phyloP scores from a whole-genome alignment of 2,888 invertebrate species.

The Zele albiditarsus region DNA sequence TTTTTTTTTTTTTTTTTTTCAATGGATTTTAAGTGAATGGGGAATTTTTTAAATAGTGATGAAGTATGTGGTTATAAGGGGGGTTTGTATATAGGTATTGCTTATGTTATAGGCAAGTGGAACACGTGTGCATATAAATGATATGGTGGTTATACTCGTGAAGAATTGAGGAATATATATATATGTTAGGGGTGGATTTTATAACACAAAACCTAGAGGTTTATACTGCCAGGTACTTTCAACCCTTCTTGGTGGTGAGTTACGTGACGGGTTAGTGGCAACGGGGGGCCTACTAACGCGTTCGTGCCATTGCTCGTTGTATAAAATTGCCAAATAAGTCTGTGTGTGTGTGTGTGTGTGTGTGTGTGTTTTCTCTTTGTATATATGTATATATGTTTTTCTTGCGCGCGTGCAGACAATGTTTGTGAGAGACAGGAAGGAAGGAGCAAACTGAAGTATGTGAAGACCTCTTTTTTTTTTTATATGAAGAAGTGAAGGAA shows the following conservation, averaged over 20 bases:
- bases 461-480: not conserved
- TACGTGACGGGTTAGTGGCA: conserved; percentile 38
- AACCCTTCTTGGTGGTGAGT: conserved; percentile 28
- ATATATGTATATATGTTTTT: not conserved
- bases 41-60: not conserved
- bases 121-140: not conserved
- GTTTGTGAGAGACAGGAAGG: not conserved
- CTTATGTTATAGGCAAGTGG: not conserved
- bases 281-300: conserved; percentile 10
- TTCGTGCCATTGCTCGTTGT: conserved; percentile 32
- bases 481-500: not conserved
- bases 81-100: not conserved
- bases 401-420: conserved; percentile 3
- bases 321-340: conserved; percentile 28
- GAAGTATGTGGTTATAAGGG: not conserved
- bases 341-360: not conserved
- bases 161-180: not conserved
- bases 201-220: conserved; percentile 18
- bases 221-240: conserved; percentile 32
- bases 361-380: not conserved
- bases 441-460: conserved; percentile 2
- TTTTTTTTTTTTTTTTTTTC: not conserved
- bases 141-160: not conserved
- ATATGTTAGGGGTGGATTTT: not conserved
- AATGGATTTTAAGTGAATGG: not conserved